Percentiles rank a stretch among this genome's conserved stretches.
These are phyloP conservation scores for Antheraea yamamai DNA, from an alignment of 2,888 invertebrate species.

Conservation along the genomic window DNA sequence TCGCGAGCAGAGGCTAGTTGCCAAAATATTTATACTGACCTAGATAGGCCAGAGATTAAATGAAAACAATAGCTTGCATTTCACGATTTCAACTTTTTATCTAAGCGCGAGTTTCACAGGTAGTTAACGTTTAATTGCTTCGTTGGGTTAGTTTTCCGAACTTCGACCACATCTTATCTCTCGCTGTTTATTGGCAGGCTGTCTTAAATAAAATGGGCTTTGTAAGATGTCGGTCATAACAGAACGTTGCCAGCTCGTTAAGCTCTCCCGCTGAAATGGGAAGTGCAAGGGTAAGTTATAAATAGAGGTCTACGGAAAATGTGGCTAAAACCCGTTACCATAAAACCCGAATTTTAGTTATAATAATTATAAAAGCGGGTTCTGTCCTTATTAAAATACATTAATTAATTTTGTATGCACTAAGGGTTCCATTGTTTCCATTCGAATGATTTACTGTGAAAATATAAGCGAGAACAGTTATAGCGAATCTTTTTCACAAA, in stretches of 20 bases:
- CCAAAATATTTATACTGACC: not conserved
- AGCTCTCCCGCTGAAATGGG: constrained; percentile 34
- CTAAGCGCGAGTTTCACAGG: constrained; percentile 20
- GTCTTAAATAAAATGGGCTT: constrained; percentile 62
- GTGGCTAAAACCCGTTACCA: not conserved
- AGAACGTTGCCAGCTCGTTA: constrained; percentile 51
- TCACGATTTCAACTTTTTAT: constrained; percentile 15
- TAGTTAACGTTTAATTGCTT: constrained; percentile 38
- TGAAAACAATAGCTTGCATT: constrained; percentile 7
- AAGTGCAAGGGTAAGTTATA: constrained; percentile 27
- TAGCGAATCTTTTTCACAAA: no score
- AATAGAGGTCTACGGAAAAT: constrained; percentile 9
- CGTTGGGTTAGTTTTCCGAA: constrained; percentile 42
- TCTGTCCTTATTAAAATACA: not conserved
- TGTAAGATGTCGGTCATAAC: constrained; percentile 49
- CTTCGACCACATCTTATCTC: constrained; percentile 38
- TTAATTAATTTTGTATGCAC: not conserved
- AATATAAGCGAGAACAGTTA: no score
- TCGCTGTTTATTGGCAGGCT: constrained; percentile 56
- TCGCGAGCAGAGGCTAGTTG: no score
- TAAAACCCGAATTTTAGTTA: not conserved
- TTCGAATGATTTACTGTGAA: no score
- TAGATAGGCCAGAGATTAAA: not conserved
- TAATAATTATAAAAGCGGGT: constrained; percentile 1
- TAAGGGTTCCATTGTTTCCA: not conserved